A percentile compares a stretch with the other conserved stretches of the same genome.
Conservation (phyloP, 2,888 invertebrate species). For the Synanthedon formicaeformis region DNA sequence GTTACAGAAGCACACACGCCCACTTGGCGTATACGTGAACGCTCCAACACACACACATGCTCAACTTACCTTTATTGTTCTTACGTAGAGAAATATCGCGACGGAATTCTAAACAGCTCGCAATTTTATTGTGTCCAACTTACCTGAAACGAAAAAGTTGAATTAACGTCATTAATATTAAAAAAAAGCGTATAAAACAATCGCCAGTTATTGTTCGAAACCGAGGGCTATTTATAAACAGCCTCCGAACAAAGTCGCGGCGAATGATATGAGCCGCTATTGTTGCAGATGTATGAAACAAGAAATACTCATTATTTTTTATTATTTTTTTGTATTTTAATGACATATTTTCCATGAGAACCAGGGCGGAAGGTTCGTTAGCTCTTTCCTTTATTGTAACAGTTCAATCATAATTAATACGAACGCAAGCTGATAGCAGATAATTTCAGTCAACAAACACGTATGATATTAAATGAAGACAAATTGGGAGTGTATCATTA, state of each 20-base stretch:
- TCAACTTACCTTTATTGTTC: slow-evolving; percentile 22
- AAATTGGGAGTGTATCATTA: too few species aligned
- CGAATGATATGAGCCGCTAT: slow-evolving; percentile 10
- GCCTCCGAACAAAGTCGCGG: slow-evolving; percentile 14
- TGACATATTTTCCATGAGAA: slow-evolving; percentile 1
- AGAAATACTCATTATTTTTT: slow-evolving; percentile 11
- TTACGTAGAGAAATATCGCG: slow-evolving; percentile 19
- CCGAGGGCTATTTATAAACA: slow-evolving; percentile 32
- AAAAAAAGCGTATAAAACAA: slow-evolving; percentile 29
- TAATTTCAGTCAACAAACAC: background rate
- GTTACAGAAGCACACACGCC: slow-evolving; percentile 1
- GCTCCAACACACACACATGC: slow-evolving; percentile 4
- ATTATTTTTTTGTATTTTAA: background rate
- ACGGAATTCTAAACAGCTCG: slow-evolving; percentile 29
- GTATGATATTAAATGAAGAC: background rate
- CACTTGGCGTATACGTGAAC: background rate
- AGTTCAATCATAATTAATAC: too few species aligned
- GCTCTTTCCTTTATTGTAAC: background rate
- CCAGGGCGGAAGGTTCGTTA: background rate
- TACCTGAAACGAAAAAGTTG: slow-evolving; percentile 48
- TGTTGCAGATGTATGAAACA: slow-evolving; percentile 11
- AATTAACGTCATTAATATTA: slow-evolving; percentile 35
- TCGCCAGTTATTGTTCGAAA: slow-evolving; percentile 25
- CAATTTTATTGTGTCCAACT: slow-evolving; percentile 39
- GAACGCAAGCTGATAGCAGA: too few species aligned